These are phyloP conservation scores for Melanostoma scalare DNA, from an alignment of 2,888 invertebrate genomes.

Conservation along the genomic window DNA sequence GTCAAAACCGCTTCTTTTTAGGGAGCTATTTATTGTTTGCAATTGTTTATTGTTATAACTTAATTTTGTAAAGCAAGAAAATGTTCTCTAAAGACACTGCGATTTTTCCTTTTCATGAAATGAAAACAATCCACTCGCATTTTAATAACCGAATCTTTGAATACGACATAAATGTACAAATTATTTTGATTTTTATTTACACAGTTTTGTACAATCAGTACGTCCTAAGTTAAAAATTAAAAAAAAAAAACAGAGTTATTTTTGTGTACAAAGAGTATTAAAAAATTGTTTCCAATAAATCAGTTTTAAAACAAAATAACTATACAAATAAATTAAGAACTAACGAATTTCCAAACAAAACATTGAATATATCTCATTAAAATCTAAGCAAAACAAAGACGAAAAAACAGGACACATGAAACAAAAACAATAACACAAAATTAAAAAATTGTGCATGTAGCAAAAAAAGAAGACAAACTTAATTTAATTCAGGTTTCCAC, in stretches of 20 bases:
- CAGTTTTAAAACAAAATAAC: slow-evolving; percentile 13
- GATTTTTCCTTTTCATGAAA: slow-evolving; percentile 35
- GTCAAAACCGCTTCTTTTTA: slow-evolving; percentile 53
- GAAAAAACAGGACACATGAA: slow-evolving; percentile 57
- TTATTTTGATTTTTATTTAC: slow-evolving; percentile 11
- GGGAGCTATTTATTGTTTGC: slow-evolving; percentile 24
- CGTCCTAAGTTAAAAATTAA: slow-evolving; percentile 45
- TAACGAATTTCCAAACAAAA: slow-evolving; percentile 65
- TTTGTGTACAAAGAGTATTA: slow-evolving; percentile 69
- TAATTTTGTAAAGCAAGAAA: neutral
- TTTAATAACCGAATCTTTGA: slow-evolving; percentile 22
- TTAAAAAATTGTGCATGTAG: slow-evolving; percentile 48
- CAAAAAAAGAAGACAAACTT: slow-evolving; percentile 65
- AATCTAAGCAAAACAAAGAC: slow-evolving; percentile 53
- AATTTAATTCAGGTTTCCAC: slow-evolving; percentile 71
- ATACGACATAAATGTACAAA: slow-evolving; percentile 55
- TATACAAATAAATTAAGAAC: slow-evolving; percentile 64
- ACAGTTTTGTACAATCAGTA: slow-evolving; percentile 60
- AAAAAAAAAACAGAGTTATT: slow-evolving; percentile 42
- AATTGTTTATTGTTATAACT: slow-evolving; percentile 43
- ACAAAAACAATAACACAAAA: slow-evolving; percentile 58
- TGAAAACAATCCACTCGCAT: slow-evolving; percentile 56
- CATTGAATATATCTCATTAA: slow-evolving; percentile 49
- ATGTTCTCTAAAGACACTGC: slow-evolving; percentile 49
- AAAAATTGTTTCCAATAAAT: slow-evolving; percentile 34